phyloP scores from a whole-genome alignment of 2,888 invertebrate genomes.

The Drosophila longiperda region DNA sequence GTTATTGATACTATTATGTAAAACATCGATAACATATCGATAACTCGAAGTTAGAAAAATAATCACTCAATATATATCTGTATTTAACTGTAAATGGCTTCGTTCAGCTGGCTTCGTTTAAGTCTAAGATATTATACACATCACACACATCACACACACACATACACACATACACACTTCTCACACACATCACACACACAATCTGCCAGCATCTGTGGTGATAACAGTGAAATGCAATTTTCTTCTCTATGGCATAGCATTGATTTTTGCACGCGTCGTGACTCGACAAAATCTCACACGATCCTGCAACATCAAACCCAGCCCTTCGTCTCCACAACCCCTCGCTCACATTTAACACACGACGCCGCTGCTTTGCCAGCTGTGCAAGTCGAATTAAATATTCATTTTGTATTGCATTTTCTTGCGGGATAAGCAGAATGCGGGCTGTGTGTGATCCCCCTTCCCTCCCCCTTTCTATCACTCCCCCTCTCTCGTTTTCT shows the following conservation, averaged over 20 bases:
- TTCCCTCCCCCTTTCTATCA: neutral
- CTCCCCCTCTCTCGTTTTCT: neutral
- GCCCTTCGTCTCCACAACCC: neutral
- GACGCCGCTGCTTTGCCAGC: slow-evolving; percentile 6
- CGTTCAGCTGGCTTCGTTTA: neutral
- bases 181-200: slow-evolving; percentile 5
- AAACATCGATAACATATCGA: slow-evolving; percentile 5
- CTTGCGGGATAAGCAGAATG: slow-evolving; percentile 42
- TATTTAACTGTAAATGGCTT: slow-evolving; percentile 1
- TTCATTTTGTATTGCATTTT: slow-evolving; percentile 78
- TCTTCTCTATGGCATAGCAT: slow-evolving; percentile 66
- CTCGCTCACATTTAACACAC: neutral
- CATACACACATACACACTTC: slow-evolving; percentile 5
- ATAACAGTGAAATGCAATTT: slow-evolving; percentile 76
- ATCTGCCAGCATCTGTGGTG: slow-evolving; percentile 36
- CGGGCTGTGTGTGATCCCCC: slow-evolving; percentile 3
- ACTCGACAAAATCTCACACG: slow-evolving; percentile 38
- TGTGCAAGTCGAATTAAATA: slow-evolving; percentile 62
- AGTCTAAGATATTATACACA: slow-evolving; percentile 7
- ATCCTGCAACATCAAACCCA: slow-evolving; percentile 10
- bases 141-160: slow-evolving; percentile 1
- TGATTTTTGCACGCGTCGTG: slow-evolving; percentile 69
- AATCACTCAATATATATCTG: neutral
- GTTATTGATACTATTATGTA: neutral
- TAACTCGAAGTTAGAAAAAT: neutral